A percentile compares a stretch with the other conserved stretches of the same genome.
Evolutionary conservation across 2,888 invertebrate species (phyloP).

Genomic region (Isotomurus palustris): DNA sequence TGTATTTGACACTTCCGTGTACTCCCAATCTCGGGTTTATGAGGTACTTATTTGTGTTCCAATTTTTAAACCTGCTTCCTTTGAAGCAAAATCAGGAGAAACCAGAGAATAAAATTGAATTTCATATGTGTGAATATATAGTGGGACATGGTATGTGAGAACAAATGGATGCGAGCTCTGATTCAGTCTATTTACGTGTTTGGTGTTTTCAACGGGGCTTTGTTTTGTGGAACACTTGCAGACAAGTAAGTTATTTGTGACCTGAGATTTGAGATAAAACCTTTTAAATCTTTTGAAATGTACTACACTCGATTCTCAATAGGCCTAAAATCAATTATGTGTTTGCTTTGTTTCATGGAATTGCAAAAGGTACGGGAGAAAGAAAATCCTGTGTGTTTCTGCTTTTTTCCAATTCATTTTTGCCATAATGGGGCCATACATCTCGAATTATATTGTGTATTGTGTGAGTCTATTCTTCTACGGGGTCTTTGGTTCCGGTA

Average conservation of each 20-base stretch:
- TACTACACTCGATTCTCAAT: too few relatives aligned
- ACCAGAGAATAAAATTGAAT: background rate
- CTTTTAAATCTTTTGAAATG: too few relatives aligned
- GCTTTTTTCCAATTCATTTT: conserved; percentile 66
- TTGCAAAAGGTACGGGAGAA: conserved; percentile 67
- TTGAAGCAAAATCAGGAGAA: too few relatives aligned
- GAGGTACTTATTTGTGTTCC: conserved; percentile 21
- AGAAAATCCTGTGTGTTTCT: conserved; percentile 71
- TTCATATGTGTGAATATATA: conserved; percentile 51
- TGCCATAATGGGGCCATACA: conserved; percentile 68
- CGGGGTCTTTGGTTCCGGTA: conserved; percentile 51
- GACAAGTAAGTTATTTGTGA: conserved; percentile 56
- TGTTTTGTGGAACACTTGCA: conserved; percentile 71
- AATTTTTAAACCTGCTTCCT: too few relatives aligned
- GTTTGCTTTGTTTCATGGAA: too few relatives aligned
- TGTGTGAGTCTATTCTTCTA: conserved; percentile 58
- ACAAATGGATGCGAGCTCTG: conserved; percentile 74
- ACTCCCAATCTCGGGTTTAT: conserved; percentile 32
- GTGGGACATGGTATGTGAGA: conserved; percentile 74
- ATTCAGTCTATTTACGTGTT: conserved; percentile 59
- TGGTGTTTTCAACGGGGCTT: conserved; percentile 73
- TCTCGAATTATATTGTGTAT: conserved; percentile 56
- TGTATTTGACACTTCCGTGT: conserved; percentile 30
- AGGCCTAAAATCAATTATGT: too few relatives aligned
- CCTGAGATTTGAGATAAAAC: too few relatives aligned